Conservation (phyloP, 1,140 invertebrate species). For the Steinernema feltiae region DNA sequence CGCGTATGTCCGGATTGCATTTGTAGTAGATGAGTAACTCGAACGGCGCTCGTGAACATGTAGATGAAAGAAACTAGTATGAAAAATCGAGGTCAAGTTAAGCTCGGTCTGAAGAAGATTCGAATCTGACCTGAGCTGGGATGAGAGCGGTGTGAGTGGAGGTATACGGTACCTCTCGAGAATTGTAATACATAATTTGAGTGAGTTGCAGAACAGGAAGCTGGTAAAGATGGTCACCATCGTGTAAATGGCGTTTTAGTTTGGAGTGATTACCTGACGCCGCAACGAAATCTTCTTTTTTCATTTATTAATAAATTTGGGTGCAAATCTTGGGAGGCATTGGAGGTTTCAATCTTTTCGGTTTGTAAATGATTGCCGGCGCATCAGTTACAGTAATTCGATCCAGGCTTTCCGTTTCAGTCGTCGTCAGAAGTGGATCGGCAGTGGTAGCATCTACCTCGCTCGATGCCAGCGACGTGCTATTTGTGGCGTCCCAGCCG, state of each 20-base stretch:
- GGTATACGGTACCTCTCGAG: slow-evolving; percentile 40
- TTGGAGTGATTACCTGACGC: slow-evolving; percentile 35
- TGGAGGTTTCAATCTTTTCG: no score
- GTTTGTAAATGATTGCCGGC: no score
- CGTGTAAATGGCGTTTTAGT: slow-evolving; percentile 42
- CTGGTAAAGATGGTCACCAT: slow-evolving; percentile 44
- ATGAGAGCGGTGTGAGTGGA: not conserved
- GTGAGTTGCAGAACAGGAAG: slow-evolving; percentile 46
- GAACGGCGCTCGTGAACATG: slow-evolving; percentile 54
- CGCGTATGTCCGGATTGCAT: slow-evolving; percentile 45
- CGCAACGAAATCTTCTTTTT: slow-evolving; percentile 1
- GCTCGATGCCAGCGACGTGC: not conserved
- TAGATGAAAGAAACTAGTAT: slow-evolving; percentile 48
- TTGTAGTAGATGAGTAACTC: slow-evolving; percentile 48
- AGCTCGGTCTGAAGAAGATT: slow-evolving; percentile 41
- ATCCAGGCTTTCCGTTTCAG: no score
- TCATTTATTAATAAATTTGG: no score
- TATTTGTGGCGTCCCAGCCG: not conserved
- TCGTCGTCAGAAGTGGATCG: no score
- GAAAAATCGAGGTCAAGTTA: slow-evolving; percentile 48
- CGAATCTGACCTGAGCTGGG: slow-evolving; percentile 35
- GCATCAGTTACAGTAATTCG: no score
- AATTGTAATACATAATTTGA: slow-evolving; percentile 47
- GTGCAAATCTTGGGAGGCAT: no score
- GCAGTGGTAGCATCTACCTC: no score